Conservation (phyloP, 2,113 vertebrate genomes). For the Gnathonemus echidnorhynchus region DNA sequence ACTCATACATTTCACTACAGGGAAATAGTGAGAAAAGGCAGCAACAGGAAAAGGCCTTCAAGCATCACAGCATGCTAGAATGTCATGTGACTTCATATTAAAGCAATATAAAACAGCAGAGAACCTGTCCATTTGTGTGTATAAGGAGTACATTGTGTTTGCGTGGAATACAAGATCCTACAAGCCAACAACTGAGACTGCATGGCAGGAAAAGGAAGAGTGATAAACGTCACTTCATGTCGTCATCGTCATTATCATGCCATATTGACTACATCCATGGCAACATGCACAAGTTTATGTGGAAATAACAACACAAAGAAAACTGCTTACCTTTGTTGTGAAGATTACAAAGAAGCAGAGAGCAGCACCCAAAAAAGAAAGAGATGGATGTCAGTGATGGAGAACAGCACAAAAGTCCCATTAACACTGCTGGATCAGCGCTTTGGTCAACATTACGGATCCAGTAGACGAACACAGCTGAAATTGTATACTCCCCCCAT, state of each 20-base stretch:
- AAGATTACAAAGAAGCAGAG: not conserved
- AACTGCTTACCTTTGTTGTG: constrained; percentile 5
- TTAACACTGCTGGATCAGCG: not conserved
- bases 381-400: not conserved
- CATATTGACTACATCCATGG: not conserved
- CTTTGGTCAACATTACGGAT: not conserved
- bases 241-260: not conserved
- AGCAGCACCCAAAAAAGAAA: not conserved
- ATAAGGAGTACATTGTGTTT: not conserved
- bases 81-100: not conserved
- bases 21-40: too few relatives aligned
- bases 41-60: too few relatives aligned
- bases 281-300: not conserved
- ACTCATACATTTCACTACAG: too few relatives aligned
- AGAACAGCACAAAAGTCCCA: not conserved
- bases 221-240: not conserved
- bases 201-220: not conserved
- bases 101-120: not conserved
- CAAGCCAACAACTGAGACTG: not conserved
- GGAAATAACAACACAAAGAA: not conserved
- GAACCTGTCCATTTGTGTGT: not conserved
- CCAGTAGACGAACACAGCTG: not conserved
- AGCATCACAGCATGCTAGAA: not conserved
- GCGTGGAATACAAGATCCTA: not conserved
- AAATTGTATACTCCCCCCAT: not conserved